Conservation (phyloP, 1,140 invertebrate species). For the Drosophila mojavensis region DNA sequence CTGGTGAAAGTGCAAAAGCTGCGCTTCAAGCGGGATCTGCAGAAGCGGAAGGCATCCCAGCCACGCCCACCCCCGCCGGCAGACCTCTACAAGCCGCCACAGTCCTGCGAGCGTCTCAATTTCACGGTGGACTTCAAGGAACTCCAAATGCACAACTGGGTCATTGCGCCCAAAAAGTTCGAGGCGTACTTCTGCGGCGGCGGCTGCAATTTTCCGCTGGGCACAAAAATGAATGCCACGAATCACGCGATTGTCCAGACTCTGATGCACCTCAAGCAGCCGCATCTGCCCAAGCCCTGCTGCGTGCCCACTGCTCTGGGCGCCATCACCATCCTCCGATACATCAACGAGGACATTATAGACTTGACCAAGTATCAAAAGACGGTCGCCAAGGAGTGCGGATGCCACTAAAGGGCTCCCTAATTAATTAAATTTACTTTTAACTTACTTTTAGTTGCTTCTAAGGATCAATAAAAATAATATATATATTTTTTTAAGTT, state of each 20-base stretch:
- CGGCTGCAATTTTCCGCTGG: conserved; percentile 80
- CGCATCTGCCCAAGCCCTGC: conserved; percentile 77
- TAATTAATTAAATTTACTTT: neutral
- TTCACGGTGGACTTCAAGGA: conserved; percentile 81
- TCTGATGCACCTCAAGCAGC: conserved; percentile 78
- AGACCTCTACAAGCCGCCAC: conserved; percentile 59
- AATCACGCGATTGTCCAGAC: conserved; percentile 83
- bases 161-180: conserved; percentile 82
- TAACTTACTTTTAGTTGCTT: no score
- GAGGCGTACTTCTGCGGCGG: conserved; percentile 81
- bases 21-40: conserved; percentile 71
- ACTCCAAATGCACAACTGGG: conserved; percentile 79
- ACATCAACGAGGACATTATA: conserved; percentile 77
- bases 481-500: no score
- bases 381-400: conserved; percentile 77
- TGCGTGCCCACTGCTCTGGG: conserved; percentile 76
- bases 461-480: no score
- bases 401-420: conserved; percentile 57
- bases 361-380: conserved; percentile 80
- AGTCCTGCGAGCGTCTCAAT: conserved; percentile 75
- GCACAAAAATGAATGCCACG: conserved; percentile 82
- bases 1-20: conserved; percentile 73
- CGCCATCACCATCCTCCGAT: conserved; percentile 76
- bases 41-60: conserved; percentile 45
- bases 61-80: conserved; percentile 13